Evolutionary conservation across 64 coral and sea anemone genomes (phyloP).

Genomic region (Actinia tenebrosa): DNA sequence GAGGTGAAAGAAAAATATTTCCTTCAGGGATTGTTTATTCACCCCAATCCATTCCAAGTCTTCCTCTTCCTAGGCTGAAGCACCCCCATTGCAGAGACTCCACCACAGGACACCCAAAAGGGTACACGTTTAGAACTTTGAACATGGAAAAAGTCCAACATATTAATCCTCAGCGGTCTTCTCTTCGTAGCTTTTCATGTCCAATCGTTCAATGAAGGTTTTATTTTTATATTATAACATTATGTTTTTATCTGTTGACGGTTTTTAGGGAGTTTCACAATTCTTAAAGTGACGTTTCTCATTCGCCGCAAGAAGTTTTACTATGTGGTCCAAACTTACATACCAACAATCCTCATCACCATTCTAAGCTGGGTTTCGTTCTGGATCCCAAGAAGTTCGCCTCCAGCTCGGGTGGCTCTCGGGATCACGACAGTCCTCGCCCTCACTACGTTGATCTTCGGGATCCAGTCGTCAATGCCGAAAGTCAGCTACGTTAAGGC

Average conservation of each 20-base stretch:
- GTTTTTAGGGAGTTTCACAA: constrained; percentile 53
- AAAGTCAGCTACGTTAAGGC: constrained; percentile 88
- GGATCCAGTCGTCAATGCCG: constrained; percentile 86
- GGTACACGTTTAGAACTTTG: too few relatives aligned
- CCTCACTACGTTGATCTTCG: constrained; percentile 85
- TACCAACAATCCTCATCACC: constrained; percentile 87
- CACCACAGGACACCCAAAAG: too few relatives aligned
- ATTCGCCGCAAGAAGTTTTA: constrained; percentile 90
- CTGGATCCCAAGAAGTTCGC: constrained; percentile 89
- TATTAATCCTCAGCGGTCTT: too few relatives aligned
- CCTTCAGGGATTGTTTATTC: too few relatives aligned
- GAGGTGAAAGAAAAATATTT: too few relatives aligned
- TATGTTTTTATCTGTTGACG: neutral
- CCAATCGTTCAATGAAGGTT: neutral
- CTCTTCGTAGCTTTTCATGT: neutral
- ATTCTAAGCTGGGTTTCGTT: constrained; percentile 91
- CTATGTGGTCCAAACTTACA: constrained; percentile 87
- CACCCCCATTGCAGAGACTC: too few relatives aligned
- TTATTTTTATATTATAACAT: neutral
- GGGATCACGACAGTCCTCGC: constrained; percentile 95
- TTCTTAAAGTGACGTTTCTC: constrained; percentile 50
- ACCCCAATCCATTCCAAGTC: neutral
- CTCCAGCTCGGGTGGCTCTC: constrained; percentile 86
- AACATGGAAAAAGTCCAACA: too few relatives aligned
- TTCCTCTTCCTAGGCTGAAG: too few relatives aligned